Evolutionary conservation across 2,113 vertebrate genomes (phyloP), one percentile per base, ranked within the genome.

Genomic region (Chloebia gouldiae): DNA sequence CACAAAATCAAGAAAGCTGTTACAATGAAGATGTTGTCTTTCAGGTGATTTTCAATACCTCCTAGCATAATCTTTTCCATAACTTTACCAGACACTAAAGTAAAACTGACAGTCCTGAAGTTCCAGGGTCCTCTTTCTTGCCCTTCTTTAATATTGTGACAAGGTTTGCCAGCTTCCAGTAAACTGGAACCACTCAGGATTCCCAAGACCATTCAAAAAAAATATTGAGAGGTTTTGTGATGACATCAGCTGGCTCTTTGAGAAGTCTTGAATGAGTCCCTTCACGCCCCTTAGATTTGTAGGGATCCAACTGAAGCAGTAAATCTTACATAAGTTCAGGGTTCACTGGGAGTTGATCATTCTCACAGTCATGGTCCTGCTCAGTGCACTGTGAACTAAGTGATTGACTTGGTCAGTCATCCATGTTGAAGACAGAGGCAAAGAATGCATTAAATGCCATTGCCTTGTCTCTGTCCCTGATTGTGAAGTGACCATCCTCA

Each of bases 151-250:
- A 63, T 37, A 53, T 1, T 63, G 21, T 51, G 21, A 37, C 56
- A 72, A 44, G 13, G 21, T 31, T 72, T 0, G 0, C 33, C 11
- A 14, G 33, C 47, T 53, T 72, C 27, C 14, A 37, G 39, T 45
- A 11, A 53, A 15, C 27, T 83, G 39, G 21, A 37, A 45, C 21
- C 0, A 2, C 47, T 83, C 22, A 0, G 0, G 33, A 33, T 72
- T 72, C 27, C 47, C 47, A 63, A 27, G 33, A 33, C 11, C 17
- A 20, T 22, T 63, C 33, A 33, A 72, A 61, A 72, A 61, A 61
- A 37, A 31, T 20, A 44, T 18, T 16, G 35, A 53, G 27, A 37
- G 47, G 7, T 54, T 63, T 72, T 63, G 14, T 39, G 49, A 23
- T 54, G 5, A 19, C 28, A 64, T 28, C 40, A 28, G 1, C 28